A percentile compares a stretch with the other conserved stretches of the same genome.
These are phyloP conservation scores for Alca torda DNA, from an alignment of 2,797 vertebrate species.

Conservation along the genomic window DNA sequence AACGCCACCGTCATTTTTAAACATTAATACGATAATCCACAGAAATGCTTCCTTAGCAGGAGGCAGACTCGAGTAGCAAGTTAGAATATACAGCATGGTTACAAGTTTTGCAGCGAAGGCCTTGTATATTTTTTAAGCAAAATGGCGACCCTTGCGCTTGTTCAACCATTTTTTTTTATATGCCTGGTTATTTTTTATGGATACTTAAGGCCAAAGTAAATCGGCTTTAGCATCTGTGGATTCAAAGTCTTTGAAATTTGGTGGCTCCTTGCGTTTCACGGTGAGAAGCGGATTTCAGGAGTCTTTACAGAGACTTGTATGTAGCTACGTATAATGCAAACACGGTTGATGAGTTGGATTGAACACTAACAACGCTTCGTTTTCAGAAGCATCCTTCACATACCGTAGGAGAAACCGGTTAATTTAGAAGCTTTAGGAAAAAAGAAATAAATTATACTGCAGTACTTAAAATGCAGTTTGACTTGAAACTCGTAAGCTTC, in stretches of 20 bases:
- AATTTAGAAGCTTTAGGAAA: not conserved
- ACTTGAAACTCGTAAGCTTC: not conserved
- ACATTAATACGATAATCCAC: not conserved
- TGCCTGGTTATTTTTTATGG: not conserved
- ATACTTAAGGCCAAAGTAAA: not conserved
- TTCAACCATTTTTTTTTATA: not conserved
- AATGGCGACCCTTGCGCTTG: not conserved
- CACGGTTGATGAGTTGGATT: not conserved
- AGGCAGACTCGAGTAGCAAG: not conserved
- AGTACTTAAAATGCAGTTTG: not conserved
- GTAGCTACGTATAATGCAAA: not conserved
- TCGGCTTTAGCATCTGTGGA: not conserved
- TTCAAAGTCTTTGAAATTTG: not conserved
- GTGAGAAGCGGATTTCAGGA: not conserved
- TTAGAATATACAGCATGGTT: not conserved
- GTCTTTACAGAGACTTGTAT: not conserved
- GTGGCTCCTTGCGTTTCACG: not conserved
- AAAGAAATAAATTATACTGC: not conserved
- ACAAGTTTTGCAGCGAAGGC: not conserved
- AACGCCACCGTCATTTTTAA: not conserved
- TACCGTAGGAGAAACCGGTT: not conserved
- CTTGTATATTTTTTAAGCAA: not conserved
- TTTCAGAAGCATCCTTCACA: constrained; percentile 6
- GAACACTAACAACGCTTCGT: not conserved
- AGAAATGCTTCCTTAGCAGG: not conserved